Evolutionary conservation across 2,888 invertebrate species (phyloP).

Genomic region (Xanthorhoe designata): DNA sequence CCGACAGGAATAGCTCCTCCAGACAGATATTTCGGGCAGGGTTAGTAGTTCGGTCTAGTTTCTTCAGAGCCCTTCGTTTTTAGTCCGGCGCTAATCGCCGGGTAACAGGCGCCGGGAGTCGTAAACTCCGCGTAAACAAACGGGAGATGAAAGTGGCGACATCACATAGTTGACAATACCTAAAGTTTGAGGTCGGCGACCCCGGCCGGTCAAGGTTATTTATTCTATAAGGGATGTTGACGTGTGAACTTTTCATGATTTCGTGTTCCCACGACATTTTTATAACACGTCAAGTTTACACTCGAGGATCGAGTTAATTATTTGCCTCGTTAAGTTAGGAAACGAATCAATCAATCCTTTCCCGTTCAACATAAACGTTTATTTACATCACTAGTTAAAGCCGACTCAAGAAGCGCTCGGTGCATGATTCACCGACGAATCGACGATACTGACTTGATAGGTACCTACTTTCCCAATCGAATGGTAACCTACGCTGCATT

Average conservation of each 20-base stretch:
- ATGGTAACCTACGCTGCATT: constrained; percentile 46
- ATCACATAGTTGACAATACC: constrained; percentile 45
- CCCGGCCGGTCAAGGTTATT: constrained; percentile 75
- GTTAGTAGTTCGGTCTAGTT: constrained; percentile 78
- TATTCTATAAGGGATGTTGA: constrained; percentile 61
- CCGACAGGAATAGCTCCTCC: constrained; percentile 75
- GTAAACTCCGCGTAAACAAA: constrained; percentile 56
- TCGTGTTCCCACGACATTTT: constrained; percentile 54
- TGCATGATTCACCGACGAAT: constrained; percentile 65
- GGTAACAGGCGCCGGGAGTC: constrained; percentile 52
- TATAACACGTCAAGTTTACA: constrained; percentile 51
- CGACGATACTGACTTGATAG: constrained; percentile 51
- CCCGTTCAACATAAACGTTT: constrained; percentile 58
- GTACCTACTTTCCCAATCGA: constrained; percentile 56
- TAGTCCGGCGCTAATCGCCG: constrained; percentile 56
- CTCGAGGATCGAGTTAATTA: constrained; percentile 50
- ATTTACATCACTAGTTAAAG: constrained; percentile 59
- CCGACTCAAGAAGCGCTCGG: constrained; percentile 52
- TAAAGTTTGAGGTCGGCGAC: constrained; percentile 66
- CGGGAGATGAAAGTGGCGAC: constrained; percentile 50
- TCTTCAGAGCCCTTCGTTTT: constrained; percentile 59
- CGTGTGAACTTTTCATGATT: constrained; percentile 57
- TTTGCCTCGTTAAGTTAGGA: constrained; percentile 56
- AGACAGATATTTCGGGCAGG: constrained; percentile 81
- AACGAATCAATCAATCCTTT: constrained; percentile 60